Percentiles rank a stretch among this genome's conserved stretches.
These are phyloP conservation scores for Drosophila histrio DNA, from an alignment of 2,888 invertebrate genomes.

Conservation along the genomic window DNA sequence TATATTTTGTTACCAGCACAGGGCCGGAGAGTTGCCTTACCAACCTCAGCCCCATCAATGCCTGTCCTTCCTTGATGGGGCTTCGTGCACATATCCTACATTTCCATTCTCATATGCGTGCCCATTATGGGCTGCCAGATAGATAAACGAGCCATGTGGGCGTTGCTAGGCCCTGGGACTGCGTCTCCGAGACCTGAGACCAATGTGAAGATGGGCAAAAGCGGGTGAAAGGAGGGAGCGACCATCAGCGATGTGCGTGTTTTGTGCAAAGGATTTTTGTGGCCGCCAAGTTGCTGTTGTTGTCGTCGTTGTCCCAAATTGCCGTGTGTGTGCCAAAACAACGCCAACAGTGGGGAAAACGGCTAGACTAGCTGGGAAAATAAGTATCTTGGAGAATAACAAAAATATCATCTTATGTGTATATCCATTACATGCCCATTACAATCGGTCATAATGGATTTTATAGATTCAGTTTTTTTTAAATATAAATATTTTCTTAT, in stretches of 20 bases:
- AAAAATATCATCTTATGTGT: no score
- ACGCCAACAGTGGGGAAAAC: slow-evolving; percentile 39
- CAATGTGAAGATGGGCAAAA: not conserved
- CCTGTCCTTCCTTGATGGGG: slow-evolving; percentile 17
- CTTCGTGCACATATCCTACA: slow-evolving; percentile 38
- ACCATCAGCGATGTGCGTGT: slow-evolving; percentile 51
- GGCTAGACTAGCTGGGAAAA: no score
- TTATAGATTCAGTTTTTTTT: no score
- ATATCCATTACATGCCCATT: no score
- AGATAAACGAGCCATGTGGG: slow-evolving; percentile 63
- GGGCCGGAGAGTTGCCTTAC: slow-evolving; percentile 43
- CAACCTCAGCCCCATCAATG: slow-evolving; percentile 16
- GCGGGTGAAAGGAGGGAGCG: not conserved
- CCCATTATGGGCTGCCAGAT: slow-evolving; percentile 59
- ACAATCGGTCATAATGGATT: no score
- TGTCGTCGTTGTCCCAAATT: slow-evolving; percentile 44
- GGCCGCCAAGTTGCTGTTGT: slow-evolving; percentile 41
- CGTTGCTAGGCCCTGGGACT: slow-evolving; percentile 44
- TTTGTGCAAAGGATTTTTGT: slow-evolving; percentile 58
- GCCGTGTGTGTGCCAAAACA: slow-evolving; percentile 53
- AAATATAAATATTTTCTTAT: no score
- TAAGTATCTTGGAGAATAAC: no score
- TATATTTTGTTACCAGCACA: slow-evolving; percentile 47
- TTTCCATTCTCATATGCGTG: slow-evolving; percentile 55
- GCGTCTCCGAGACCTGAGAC: slow-evolving; percentile 15